Evolutionary conservation across 2,797 vertebrate species (phyloP).

Genomic region (Hydrophis major): DNA sequence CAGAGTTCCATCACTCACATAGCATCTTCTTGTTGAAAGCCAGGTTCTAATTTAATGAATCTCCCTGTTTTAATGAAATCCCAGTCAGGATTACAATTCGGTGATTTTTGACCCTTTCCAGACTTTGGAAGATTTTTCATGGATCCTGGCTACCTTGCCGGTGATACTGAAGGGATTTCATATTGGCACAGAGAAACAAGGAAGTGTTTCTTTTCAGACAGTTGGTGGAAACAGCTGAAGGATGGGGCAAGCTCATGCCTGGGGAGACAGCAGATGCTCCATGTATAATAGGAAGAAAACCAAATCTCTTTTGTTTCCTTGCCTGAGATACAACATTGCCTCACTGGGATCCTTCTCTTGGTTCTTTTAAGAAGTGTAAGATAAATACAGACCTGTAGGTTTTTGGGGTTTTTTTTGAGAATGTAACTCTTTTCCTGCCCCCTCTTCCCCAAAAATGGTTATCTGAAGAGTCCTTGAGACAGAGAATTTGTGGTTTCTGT

Average conservation of each 20-base stretch:
- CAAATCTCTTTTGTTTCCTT: constrained; percentile 9
- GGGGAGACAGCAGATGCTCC: constrained; percentile 8
- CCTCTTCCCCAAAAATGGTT: background rate
- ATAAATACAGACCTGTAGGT: background rate
- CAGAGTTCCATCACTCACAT: background rate
- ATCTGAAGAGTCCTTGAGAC: background rate
- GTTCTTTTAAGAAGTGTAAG: background rate
- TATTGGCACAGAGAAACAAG: background rate
- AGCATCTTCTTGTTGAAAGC: background rate
- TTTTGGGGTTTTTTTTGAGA: background rate
- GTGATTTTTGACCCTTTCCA: background rate
- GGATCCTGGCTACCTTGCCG: background rate
- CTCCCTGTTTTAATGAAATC: background rate
- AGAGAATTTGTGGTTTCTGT: background rate
- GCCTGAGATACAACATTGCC: background rate
- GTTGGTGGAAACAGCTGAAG: constrained; percentile 10
- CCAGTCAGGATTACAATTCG: background rate
- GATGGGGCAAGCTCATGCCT: background rate
- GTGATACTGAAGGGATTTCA: background rate
- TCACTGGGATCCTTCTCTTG: background rate
- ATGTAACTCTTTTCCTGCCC: background rate
- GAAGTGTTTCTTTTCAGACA: background rate
- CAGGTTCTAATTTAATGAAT: background rate
- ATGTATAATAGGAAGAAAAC: background rate
- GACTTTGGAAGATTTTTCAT: background rate